Evolutionary conservation across 2,113 vertebrate genomes (phyloP).

Genomic region (Terrapene triunguis): DNA sequence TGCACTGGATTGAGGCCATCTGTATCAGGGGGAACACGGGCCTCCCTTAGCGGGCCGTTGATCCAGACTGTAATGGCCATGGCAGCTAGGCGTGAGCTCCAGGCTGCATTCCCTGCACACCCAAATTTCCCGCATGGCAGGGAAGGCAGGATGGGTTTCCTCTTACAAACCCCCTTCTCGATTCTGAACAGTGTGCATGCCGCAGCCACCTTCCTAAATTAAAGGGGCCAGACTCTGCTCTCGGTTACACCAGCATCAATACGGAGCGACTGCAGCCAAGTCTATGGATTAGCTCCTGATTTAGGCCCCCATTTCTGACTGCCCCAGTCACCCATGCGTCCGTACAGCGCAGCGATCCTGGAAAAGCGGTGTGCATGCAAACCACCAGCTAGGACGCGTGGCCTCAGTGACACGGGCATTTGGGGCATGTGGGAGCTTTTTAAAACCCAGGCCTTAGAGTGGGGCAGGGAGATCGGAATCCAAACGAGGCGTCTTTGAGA

Average conservation of each 20-base stretch:
- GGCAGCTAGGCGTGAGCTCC: not conserved
- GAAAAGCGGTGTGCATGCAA: not conserved
- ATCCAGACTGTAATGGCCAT: not conserved
- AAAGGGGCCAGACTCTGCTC: not conserved
- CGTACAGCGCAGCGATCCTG: not conserved
- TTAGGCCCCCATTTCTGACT: not conserved
- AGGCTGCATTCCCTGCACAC: not conserved
- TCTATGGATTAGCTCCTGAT: not conserved
- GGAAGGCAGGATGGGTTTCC: not conserved
- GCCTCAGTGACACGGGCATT: not conserved
- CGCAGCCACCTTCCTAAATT: not conserved
- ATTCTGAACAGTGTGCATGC: not conserved
- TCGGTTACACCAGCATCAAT: not conserved
- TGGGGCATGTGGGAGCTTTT: not conserved
- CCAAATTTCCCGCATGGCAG: not conserved
- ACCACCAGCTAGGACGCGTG: not conserved
- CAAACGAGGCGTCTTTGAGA: not conserved
- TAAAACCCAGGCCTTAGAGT: not conserved
- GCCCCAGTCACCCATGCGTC: not conserved
- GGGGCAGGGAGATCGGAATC: not conserved
- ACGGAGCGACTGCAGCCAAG: not conserved
- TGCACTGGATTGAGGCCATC: not conserved
- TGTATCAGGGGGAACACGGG: fast-evolving
- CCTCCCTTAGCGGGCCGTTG: not conserved
- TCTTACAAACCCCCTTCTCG: not conserved